phyloP scores from a whole-genome alignment of 2,797 vertebrate genomes.

The Aselliscus stoliczkanus region DNA sequence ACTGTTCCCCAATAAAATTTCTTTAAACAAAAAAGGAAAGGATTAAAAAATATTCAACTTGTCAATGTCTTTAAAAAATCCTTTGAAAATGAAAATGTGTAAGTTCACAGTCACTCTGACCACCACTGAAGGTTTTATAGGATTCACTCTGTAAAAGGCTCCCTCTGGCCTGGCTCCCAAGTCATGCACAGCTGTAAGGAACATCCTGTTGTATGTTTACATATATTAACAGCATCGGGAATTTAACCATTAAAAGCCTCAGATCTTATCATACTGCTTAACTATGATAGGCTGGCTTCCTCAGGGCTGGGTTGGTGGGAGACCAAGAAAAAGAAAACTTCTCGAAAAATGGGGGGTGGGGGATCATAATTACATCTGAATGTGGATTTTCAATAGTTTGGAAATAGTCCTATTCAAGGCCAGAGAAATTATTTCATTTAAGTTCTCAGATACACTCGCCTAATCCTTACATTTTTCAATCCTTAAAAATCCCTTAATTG shows the following conservation, averaged over 20 bases:
- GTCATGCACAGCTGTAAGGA: constrained; percentile 4
- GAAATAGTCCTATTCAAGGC: neutral
- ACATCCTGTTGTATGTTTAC: constrained; percentile 55
- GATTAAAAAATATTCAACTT: neutral
- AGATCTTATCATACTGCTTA: neutral
- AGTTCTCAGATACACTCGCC: neutral
- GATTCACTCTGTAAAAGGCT: neutral
- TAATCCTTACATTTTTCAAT: neutral
- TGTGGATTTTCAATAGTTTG: neutral
- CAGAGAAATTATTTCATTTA: neutral
- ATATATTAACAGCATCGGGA: constrained; percentile 26
- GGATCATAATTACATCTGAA: neutral
- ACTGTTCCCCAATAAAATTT: no score
- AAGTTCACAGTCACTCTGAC: neutral
- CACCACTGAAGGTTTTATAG: neutral
- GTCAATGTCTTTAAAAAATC: neutral
- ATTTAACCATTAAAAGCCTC: constrained; percentile 49
- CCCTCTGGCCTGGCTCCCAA: neutral
- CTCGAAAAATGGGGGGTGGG: neutral
- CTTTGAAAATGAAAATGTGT: neutral
- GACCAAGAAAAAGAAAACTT: neutral
- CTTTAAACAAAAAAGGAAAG: no score
- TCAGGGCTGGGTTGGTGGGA: neutral
- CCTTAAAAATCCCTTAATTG: neutral
- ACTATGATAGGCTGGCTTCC: constrained; percentile 20